phyloP scores from a whole-genome alignment of 2,888 invertebrate species.

The Harpalus rubripes region DNA sequence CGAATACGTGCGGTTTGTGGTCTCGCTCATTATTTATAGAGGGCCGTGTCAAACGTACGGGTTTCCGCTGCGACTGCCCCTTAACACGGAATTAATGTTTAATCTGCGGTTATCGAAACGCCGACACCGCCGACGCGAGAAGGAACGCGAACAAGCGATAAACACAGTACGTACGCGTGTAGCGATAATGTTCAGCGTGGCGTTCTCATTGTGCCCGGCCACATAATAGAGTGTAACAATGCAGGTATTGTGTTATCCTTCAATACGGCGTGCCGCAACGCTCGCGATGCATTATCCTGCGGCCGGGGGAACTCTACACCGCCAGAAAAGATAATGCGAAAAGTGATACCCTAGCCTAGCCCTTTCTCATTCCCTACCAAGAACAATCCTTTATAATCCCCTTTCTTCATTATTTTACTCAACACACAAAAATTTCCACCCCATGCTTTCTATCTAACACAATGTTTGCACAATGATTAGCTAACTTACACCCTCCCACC shows the following conservation, averaged over 20 bases:
- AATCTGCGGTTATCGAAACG: slow-evolving; percentile 61
- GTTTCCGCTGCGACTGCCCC: slow-evolving; percentile 46
- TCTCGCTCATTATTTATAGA: slow-evolving; percentile 55
- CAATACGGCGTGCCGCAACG: slow-evolving; percentile 56
- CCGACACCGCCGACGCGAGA: slow-evolving; percentile 42
- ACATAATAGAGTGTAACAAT: slow-evolving; percentile 65
- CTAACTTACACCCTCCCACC: background rate
- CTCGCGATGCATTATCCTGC: slow-evolving; percentile 59
- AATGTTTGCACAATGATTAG: background rate
- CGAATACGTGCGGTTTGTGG: slow-evolving; percentile 50
- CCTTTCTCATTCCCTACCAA: slow-evolving; percentile 33
- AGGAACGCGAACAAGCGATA: slow-evolving; percentile 57
- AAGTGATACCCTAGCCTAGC: slow-evolving; percentile 61
- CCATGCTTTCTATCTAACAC: background rate
- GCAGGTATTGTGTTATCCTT: slow-evolving; percentile 66
- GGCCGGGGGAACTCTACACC: slow-evolving; percentile 15
- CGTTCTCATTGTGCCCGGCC: slow-evolving; percentile 54
- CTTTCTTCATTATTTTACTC: slow-evolving; percentile 40
- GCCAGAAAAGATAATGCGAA: slow-evolving; percentile 63
- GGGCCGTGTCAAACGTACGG: slow-evolving; percentile 47
- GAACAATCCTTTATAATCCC: slow-evolving; percentile 40
- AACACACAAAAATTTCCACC: slow-evolving; percentile 28
- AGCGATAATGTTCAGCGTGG: slow-evolving; percentile 63
- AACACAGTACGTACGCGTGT: slow-evolving; percentile 57
- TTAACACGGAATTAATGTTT: slow-evolving; percentile 62